Evolutionary conservation across 2,888 invertebrate species (phyloP).

Genomic region (Byasa hedistus): DNA sequence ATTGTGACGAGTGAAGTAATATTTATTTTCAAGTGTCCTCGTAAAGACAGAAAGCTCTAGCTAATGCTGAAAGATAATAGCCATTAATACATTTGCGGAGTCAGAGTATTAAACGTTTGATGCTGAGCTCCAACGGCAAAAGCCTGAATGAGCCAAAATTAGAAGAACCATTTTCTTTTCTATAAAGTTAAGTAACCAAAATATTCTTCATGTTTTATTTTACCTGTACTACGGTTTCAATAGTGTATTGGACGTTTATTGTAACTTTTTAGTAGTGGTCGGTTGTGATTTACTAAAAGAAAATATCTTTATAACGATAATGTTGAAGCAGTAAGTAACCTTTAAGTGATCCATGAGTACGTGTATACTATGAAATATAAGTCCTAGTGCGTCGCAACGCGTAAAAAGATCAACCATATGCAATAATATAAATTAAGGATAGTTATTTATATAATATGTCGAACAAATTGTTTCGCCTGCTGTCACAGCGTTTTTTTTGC

Average conservation of each 20-base stretch:
- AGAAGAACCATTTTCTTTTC: slow-evolving; percentile 8
- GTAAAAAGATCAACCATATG: too few species aligned
- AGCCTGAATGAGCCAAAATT: slow-evolving; percentile 9
- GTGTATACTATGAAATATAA: too few species aligned
- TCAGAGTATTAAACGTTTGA: slow-evolving; percentile 13
- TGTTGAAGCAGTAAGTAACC: too few species aligned
- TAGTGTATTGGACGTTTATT: not conserved
- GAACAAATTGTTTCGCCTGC: too few species aligned
- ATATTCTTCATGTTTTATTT: not conserved
- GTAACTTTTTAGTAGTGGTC: not conserved
- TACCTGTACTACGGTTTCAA: not conserved
- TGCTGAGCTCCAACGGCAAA: slow-evolving; percentile 1
- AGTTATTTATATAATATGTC: too few species aligned
- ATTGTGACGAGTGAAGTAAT: slow-evolving; percentile 1
- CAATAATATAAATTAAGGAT: too few species aligned
- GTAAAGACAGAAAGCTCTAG: slow-evolving; percentile 4
- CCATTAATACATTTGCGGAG: slow-evolving; percentile 11
- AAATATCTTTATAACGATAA: too few species aligned
- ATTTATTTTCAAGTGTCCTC: slow-evolving; percentile 5
- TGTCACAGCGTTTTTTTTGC: too few species aligned
- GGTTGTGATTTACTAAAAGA: too few species aligned
- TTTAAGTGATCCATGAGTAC: too few species aligned
- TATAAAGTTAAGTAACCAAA: slow-evolving; percentile 6
- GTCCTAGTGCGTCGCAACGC: too few species aligned
- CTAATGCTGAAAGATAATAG: slow-evolving; percentile 18